Base-by-base conservation (phyloP, 1,140 invertebrate species). In the Aphelinus atriplicis region DNA sequence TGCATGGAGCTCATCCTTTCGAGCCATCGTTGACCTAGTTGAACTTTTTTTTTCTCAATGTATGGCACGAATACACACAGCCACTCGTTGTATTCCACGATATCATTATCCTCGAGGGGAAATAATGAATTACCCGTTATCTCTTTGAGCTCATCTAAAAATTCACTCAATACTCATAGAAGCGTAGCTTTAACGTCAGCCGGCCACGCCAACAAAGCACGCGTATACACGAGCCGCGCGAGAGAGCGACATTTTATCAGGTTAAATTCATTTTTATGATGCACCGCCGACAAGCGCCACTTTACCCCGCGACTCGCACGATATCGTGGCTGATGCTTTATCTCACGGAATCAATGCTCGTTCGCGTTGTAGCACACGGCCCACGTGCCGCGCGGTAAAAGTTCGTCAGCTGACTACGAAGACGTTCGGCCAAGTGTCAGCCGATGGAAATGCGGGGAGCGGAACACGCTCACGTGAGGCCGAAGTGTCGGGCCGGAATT, bases 401-500 rank as follows among this genome's bases (percentile, higher is more conserved):
- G 45, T 4, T 46, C 45, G 3, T 57, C 62, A 1, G 3, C 46
- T 4, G 6, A 1, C 0, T 46, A 7, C 42, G 48, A 53, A 43
- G 26, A 53, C 48, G 1, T 45, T 61, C n/a, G 51, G 51, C 58
- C 26, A 5, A 51, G n/a, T 5, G 0, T 2, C 51, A 9, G 43
- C 51, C 26, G 26, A 1, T 67, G 53, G 42, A 67, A 67, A 67
- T 53, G 51, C 4, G 9, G 51, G 51, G 0, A 53, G 51, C 51
- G 9, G 4, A 53, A 53, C 51, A 53, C 4, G 51, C 51, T 53
- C 51, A 57, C 57, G 64, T 55, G 65, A 53, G 47, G n/a, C 57
- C 50, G 66, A 74, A 78, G 77, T 70, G 79, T 80, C 80, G 78
- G 71, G 72, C 66, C 66, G 78, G 73, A 79, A 81, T 80, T 77